These are phyloP conservation scores for Metellina segmentata DNA, from an alignment of 2,888 invertebrate genomes.

Conservation along the genomic window DNA sequence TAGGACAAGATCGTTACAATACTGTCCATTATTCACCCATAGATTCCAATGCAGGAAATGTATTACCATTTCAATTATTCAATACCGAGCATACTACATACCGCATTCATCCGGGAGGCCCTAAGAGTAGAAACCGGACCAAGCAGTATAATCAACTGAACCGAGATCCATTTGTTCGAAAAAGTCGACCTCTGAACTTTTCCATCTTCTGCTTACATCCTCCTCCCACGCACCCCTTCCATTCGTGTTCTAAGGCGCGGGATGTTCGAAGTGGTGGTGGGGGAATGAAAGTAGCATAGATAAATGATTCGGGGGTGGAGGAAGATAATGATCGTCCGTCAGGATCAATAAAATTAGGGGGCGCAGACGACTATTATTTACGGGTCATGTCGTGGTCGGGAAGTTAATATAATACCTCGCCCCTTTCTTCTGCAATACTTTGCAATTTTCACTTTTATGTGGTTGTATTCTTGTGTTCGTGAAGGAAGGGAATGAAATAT, in stretches of 20 bases:
- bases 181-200: slow-evolving; percentile 54
- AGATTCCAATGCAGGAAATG: neutral
- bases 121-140: neutral
- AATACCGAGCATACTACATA: neutral
- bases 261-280: neutral
- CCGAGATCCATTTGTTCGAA: slow-evolving; percentile 14
- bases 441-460: slow-evolving; percentile 33
- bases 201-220: slow-evolving; percentile 38
- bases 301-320: slow-evolving; percentile 64
- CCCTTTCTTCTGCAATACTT: slow-evolving; percentile 1
- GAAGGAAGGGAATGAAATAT: too few relatives aligned
- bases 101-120: neutral
- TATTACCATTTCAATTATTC: too few relatives aligned
- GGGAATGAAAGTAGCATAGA: slow-evolving; percentile 40
- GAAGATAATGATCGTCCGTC: slow-evolving; percentile 66
- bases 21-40: neutral
- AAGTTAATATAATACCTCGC: slow-evolving; percentile 59
- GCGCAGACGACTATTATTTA: slow-evolving; percentile 60
- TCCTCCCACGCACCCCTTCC: neutral
- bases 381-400: slow-evolving; percentile 60
- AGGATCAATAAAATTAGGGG: slow-evolving; percentile 70
- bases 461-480: neutral
- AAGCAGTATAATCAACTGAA: slow-evolving; percentile 1
- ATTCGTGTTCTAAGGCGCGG: neutral
- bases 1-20: neutral